Evolutionary conservation across 2,113 vertebrate species (phyloP), one percentile per base, ranked within the genome.

Genomic region (Boleophthalmus pectinirostris): DNA sequence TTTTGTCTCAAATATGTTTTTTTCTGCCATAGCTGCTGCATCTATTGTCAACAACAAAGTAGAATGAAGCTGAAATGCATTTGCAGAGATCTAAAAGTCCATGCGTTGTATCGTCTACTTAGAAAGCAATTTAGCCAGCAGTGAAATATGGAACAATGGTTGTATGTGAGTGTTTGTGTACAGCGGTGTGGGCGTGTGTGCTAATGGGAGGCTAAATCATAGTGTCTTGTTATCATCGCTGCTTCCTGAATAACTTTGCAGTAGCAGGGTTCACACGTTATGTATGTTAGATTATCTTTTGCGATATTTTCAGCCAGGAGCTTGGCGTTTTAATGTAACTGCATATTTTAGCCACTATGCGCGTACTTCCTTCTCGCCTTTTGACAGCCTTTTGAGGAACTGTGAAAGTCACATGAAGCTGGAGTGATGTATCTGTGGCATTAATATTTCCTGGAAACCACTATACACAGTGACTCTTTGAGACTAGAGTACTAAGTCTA

Each of bases 191-290:
- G 35, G 73, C 15, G 70, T 60, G 70, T 75, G 67, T 58, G 63
- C 54, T 87, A 84, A 87, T 83, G 64, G 73, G 56, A 73, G 65
- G 57, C 46, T 63, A 75, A 85, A 83, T 82, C 78, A 81, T 10
- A n/a, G 71, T 74, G 68, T 68, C 78, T 73, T 72, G 57, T 76
- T 74, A 78, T 83, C 51, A 72, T 79, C 70, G 63, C 25, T 51
- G 73, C 64, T 60, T 65, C 74, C 81, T 68, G 81, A 82, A 79
- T 77, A 75, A 75, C 74, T 73, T 80, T 61, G 45, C 14, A 15
- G 33, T 18, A 79, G 60, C 53, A 72, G 70, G 63, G 69, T 68
- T 54, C 61, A 14, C 2, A 65, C 21, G 60, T 79, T 70, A 75
- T 53, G 38, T 68, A 58, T 18, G 72, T 46, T 68, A 54, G 38